These are phyloP conservation scores for Eurystomus gularis DNA, from an alignment of 2,113 vertebrate species.

Conservation along the genomic window DNA sequence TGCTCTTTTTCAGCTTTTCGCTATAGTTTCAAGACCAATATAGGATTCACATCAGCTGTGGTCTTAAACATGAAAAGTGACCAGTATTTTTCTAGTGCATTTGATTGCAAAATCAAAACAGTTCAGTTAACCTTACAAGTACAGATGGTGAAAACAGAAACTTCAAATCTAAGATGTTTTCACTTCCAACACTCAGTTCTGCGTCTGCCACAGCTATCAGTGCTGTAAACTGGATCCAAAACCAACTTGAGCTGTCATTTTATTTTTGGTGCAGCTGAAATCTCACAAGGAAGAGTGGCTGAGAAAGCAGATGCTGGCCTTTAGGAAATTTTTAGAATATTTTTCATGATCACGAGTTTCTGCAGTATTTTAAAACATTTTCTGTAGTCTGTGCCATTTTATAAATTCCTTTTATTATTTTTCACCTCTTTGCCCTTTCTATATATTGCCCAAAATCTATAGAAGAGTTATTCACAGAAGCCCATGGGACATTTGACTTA, in stretches of 20 bases:
- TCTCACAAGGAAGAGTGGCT: not conserved
- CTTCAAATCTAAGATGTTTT: not conserved
- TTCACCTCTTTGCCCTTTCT: not conserved
- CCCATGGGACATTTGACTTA: not conserved
- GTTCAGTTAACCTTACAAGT: not conserved
- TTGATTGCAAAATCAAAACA: not conserved
- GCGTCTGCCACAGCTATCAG: not conserved
- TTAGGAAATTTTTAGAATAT: slow-evolving; percentile 4
- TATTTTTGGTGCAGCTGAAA: not conserved
- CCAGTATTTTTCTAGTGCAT: not conserved
- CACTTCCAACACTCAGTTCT: not conserved
- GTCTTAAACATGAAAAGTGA: slow-evolving; percentile 10
- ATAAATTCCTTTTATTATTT: not conserved
- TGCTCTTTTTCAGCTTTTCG: slow-evolving; percentile 42
- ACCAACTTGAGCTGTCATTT: not conserved
- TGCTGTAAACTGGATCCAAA: not conserved
- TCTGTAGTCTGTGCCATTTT: not conserved
- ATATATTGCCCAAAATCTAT: not conserved
- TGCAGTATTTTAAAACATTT: not conserved
- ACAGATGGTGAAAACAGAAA: not conserved
- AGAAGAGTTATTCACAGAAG: not conserved
- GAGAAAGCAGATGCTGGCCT: not conserved
- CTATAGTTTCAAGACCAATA: slow-evolving; percentile 47
- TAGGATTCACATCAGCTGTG: slow-evolving; percentile 42
- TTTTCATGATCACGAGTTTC: not conserved